These are phyloP conservation scores for Aleiodes testaceus DNA, from an alignment of 2,888 invertebrate genomes.

Conservation along the genomic window DNA sequence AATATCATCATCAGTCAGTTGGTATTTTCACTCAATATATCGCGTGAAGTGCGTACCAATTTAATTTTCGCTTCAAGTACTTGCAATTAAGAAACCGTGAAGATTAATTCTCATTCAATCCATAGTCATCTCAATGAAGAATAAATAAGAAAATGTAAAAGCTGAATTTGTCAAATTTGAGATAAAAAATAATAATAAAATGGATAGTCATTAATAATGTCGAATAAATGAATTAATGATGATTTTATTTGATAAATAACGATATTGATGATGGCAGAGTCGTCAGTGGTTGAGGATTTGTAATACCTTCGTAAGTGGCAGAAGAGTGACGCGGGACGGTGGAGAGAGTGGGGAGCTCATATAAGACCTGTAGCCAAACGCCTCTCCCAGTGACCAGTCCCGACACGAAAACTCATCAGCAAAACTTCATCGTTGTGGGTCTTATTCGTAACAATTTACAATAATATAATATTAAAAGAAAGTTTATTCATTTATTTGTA, in stretches of 20 bases:
- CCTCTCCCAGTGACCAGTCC: constrained; percentile 72
- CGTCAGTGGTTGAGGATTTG: constrained; percentile 34
- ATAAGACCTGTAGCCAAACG: constrained; percentile 71
- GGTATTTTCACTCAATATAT: constrained; percentile 5
- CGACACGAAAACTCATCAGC: constrained; percentile 72
- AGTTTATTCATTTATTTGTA: constrained; percentile 9
- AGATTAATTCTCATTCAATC: constrained; percentile 40
- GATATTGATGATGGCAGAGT: constrained; percentile 34
- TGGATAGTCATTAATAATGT: too few species aligned
- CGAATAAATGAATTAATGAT: too few species aligned
- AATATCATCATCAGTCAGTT: constrained; percentile 10
- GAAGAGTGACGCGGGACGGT: constrained; percentile 45
- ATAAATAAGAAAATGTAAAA: constrained; percentile 2
- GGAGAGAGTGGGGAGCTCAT: constrained; percentile 71
- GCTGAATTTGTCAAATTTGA: background rate
- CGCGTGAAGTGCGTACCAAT: constrained; percentile 8
- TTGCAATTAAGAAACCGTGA: constrained; percentile 35
- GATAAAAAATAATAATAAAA: background rate
- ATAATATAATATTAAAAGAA: constrained; percentile 32
- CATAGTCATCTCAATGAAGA: constrained; percentile 17
- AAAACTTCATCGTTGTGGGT: constrained; percentile 66
- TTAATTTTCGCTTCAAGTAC: constrained; percentile 12
- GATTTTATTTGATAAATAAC: constrained; percentile 22
- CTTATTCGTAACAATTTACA: constrained; percentile 44
- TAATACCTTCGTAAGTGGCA: constrained; percentile 62